Conservation (phyloP, 2,888 invertebrate species). For the Aphidoletes aphidimyza region DNA sequence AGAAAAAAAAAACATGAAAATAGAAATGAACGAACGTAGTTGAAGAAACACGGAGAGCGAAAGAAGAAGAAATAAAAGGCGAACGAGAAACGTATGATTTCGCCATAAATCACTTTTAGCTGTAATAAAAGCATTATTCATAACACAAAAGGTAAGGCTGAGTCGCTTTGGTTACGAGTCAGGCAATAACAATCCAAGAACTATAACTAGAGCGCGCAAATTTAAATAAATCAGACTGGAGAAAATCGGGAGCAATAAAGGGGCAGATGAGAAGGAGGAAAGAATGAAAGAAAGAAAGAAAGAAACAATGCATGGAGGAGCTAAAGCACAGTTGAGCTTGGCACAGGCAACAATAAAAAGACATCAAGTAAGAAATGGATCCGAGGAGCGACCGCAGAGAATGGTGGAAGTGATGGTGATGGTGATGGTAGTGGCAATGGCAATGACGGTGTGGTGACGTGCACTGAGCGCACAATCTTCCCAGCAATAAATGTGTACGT, state of each 20-base stretch:
- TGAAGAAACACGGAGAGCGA: background rate
- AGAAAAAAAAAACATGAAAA: background rate
- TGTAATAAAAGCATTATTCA: conserved; percentile 33
- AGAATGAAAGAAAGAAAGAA: background rate
- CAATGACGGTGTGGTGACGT: background rate
- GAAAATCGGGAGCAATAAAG: too few species aligned
- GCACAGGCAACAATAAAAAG: background rate
- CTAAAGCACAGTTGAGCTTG: conserved; percentile 21
- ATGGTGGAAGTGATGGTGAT: background rate
- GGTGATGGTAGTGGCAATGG: background rate
- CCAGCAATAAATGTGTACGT: background rate
- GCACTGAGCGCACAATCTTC: background rate
- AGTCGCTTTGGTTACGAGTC: background rate
- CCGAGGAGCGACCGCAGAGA: too few species aligned
- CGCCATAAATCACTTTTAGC: conserved; percentile 36
- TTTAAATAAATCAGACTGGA: conserved; percentile 49
- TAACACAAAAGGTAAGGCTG: conserved; percentile 39
- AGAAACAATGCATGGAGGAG: too few species aligned
- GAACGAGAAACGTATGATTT: conserved; percentile 33
- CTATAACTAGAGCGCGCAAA: conserved; percentile 43
- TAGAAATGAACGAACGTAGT: background rate
- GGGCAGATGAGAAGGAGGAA: too few species aligned
- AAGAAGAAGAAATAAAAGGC: background rate
- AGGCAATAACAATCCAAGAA: conserved; percentile 38
- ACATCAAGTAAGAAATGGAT: background rate